Conservation (phyloP, 2,797 vertebrate species). For the Diceros bicornis region DNA sequence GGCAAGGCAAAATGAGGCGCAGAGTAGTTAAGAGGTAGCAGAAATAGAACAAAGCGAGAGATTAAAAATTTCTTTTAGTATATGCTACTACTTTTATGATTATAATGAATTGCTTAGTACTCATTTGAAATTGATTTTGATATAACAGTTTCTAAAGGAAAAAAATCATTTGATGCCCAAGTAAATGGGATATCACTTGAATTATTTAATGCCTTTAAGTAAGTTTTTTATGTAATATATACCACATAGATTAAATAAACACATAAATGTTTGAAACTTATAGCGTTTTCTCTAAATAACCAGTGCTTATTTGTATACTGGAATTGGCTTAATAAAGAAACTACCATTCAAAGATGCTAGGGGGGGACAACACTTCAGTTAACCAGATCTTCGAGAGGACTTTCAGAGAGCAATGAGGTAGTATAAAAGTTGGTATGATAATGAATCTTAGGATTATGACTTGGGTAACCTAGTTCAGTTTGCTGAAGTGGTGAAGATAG, state of each 20-base stretch:
- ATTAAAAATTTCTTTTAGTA: background rate
- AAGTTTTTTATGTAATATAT: background rate
- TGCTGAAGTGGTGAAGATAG: background rate
- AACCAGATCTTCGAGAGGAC: background rate
- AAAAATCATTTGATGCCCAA: background rate
- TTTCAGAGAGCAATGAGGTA: background rate
- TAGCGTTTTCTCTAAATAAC: background rate
- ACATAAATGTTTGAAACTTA: background rate
- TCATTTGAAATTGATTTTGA: background rate
- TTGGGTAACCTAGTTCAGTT: background rate
- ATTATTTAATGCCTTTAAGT: background rate
- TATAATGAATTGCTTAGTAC: background rate
- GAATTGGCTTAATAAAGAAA: background rate
- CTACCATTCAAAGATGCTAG: background rate
- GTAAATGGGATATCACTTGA: background rate
- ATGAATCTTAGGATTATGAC: background rate
- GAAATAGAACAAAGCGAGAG: background rate
- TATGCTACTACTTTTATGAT: background rate
- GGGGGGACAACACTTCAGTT: background rate
- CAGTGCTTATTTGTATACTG: background rate
- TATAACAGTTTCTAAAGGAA: background rate
- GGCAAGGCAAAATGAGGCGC: background rate
- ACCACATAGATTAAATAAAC: background rate
- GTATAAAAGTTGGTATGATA: background rate
- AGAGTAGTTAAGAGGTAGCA: background rate